Conservation (phyloP, 2,888 invertebrate species). For the Epinotia bilunana region DNA sequence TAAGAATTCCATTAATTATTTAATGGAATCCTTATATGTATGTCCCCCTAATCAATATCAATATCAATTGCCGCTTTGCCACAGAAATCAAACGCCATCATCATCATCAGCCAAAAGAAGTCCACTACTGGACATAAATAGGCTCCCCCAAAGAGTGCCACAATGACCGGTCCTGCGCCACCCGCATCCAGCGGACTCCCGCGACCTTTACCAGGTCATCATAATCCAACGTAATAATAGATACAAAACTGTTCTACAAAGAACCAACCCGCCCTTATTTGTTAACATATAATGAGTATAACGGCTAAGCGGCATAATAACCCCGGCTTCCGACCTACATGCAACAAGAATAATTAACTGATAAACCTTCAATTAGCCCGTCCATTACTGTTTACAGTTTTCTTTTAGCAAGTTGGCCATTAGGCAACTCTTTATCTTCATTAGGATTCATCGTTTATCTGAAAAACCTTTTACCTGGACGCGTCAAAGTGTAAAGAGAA, state of each 20-base stretch:
- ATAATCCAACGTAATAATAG: background rate
- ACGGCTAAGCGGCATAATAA: slow-evolving; percentile 46
- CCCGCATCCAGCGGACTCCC: too few species aligned
- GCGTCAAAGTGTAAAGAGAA: slow-evolving; percentile 67
- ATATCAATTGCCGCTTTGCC: too few species aligned
- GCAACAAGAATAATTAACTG: slow-evolving; percentile 70
- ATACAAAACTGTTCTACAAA: background rate
- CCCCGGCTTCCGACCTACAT: slow-evolving; percentile 51
- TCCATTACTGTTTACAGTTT: slow-evolving; percentile 68
- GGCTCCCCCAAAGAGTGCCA: too few species aligned
- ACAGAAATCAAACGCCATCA: too few species aligned
- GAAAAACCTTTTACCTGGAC: slow-evolving; percentile 73
- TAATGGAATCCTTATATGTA: too few species aligned
- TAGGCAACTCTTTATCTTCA: slow-evolving; percentile 75
- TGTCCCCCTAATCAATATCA: too few species aligned
- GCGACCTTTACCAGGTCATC: too few species aligned
- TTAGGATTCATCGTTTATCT: slow-evolving; percentile 73
- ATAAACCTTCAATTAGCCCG: slow-evolving; percentile 72
- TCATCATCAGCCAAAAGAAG: too few species aligned
- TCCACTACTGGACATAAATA: too few species aligned
- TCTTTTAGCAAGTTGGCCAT: slow-evolving; percentile 66
- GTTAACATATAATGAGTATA: background rate
- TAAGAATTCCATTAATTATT: too few species aligned
- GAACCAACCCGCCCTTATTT: background rate
- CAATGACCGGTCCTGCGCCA: too few species aligned